phyloP scores from a whole-genome alignment of 92 coral and sea anemone species.

The Zoanthus solanderi region DNA sequence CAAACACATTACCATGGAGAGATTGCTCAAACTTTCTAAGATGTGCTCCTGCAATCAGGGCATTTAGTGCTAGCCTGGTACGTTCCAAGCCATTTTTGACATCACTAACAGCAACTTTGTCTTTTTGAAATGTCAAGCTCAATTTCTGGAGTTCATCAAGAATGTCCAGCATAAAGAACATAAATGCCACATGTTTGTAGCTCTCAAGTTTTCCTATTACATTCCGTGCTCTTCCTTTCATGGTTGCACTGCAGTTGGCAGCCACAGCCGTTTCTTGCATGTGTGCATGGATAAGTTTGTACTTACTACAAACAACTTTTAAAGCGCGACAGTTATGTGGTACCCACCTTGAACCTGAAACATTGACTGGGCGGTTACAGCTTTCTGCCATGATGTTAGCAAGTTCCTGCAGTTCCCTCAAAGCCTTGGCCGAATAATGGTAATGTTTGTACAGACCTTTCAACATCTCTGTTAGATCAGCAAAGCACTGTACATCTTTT shows the following conservation, averaged over 20 bases:
- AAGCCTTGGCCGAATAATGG: slow-evolving; percentile 3
- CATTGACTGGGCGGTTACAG: slow-evolving; percentile 33
- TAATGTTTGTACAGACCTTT: not conserved
- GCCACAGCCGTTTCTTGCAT: too few relatives aligned
- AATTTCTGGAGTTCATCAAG: slow-evolving; percentile 34
- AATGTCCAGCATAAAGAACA: slow-evolving; percentile 31
- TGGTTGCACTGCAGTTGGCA: too few relatives aligned
- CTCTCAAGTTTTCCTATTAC: slow-evolving; percentile 28
- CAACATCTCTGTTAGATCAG: slow-evolving; percentile 10
- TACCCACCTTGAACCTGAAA: slow-evolving; percentile 27
- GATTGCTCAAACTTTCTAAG: slow-evolving; percentile 54
- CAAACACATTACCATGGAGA: slow-evolving; percentile 55
- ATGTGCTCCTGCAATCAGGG: slow-evolving; percentile 47
- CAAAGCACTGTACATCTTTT: slow-evolving; percentile 13
- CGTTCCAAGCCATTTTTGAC: slow-evolving; percentile 40
- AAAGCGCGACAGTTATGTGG: slow-evolving; percentile 7
- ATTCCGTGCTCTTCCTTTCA: not conserved
- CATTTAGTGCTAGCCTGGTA: slow-evolving; percentile 42
- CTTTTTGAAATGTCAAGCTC: slow-evolving; percentile 40
- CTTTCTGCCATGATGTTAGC: slow-evolving; percentile 15
- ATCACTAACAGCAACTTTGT: slow-evolving; percentile 28
- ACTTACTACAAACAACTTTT: not conserved
- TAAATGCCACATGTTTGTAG: slow-evolving; percentile 28
- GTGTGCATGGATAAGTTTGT: too few relatives aligned
- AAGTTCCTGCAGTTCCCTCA: slow-evolving; percentile 25